Conservation (phyloP, 2,888 invertebrate genomes). For the Aphelenchoides bicaudatus region DNA sequence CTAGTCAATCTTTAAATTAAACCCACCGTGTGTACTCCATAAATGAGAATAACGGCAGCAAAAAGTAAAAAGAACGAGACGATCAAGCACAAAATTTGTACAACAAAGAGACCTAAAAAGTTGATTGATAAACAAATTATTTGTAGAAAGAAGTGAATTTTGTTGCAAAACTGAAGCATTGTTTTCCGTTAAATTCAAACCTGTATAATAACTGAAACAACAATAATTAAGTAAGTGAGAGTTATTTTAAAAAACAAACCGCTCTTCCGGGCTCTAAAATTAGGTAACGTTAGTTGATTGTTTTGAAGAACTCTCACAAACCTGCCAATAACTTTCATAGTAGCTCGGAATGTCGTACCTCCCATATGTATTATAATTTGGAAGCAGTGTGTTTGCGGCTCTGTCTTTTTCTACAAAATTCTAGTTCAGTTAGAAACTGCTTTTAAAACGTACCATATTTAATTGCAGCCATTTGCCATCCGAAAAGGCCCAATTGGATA, state of each 20-base stretch:
- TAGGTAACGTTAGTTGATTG: constrained; percentile 12
- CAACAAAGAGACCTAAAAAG: constrained; percentile 57
- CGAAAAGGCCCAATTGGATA: constrained; percentile 55
- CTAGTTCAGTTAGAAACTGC: too few relatives aligned
- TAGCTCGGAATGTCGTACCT: constrained; percentile 56
- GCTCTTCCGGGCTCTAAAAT: constrained; percentile 23
- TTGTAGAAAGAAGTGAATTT: constrained; percentile 10
- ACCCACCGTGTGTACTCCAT: constrained; percentile 55
- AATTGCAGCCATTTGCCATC: constrained; percentile 57
- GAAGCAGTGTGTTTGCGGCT: constrained; percentile 57
- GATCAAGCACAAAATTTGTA: constrained; percentile 59
- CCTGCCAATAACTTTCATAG: constrained; percentile 58
- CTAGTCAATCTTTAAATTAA: not conserved
- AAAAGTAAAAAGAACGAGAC: constrained; percentile 59
- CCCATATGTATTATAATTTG: constrained; percentile 58
- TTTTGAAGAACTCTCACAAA: constrained; percentile 33
- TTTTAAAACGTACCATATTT: too few relatives aligned
- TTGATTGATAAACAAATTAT: not conserved
- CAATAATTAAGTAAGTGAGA: constrained; percentile 1
- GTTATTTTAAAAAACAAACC: not conserved
- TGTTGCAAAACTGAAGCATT: not conserved
- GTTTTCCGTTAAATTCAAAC: not conserved
- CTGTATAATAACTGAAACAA: not conserved
- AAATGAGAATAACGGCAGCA: constrained; percentile 55
- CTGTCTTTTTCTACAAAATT: constrained; percentile 58